Evolutionary conservation across 2,797 vertebrate genomes (phyloP).

Genomic region (Propithecus perrieri): DNA sequence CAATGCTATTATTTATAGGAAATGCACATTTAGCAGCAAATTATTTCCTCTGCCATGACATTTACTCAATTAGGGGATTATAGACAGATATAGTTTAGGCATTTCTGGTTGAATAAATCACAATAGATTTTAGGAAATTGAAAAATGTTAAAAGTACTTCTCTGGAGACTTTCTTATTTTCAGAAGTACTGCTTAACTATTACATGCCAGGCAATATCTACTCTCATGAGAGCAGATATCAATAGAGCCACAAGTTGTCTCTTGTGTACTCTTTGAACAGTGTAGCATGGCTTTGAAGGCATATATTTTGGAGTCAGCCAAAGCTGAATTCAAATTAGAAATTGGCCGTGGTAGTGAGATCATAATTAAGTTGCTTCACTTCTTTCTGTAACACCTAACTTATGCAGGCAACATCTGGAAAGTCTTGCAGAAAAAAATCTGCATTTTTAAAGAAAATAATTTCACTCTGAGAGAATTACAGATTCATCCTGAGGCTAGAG

Average conservation of each 20-base stretch:
- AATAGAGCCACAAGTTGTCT: background rate
- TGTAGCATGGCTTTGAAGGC: background rate
- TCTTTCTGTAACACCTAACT: background rate
- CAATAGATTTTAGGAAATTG: background rate
- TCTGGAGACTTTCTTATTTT: background rate
- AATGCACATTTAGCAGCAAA: background rate
- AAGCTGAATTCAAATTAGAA: constrained; percentile 16
- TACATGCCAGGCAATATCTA: background rate
- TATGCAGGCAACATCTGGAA: constrained; percentile 12
- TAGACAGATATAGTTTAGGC: background rate
- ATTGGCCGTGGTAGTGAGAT: background rate
- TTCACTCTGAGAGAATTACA: background rate
- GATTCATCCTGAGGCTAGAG: background rate
- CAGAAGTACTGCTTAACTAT: background rate
- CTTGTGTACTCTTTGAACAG: background rate
- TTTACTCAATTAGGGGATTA: background rate
- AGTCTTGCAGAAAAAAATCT: background rate
- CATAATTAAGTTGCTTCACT: background rate
- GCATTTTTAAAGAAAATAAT: constrained; percentile 29
- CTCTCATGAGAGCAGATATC: background rate
- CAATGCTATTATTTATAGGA: background rate
- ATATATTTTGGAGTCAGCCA: background rate
- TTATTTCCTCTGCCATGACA: background rate
- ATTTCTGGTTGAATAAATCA: constrained; percentile 4
- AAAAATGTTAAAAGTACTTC: background rate